Base-by-base conservation (phyloP, 2,113 vertebrate species). In the Aix galericulata region DNA sequence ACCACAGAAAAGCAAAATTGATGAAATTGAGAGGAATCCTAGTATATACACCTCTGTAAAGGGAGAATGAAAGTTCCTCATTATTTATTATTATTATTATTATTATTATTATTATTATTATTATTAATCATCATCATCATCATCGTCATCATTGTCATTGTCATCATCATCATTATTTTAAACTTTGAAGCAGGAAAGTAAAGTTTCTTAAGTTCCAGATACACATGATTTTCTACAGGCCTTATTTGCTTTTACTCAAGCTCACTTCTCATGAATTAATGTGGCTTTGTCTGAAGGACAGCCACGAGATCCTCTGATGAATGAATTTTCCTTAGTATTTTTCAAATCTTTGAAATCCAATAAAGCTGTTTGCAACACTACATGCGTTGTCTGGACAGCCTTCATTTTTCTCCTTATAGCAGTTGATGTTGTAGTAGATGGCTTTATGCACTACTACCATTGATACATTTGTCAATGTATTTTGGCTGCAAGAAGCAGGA, bases 71-170 rank as follows among this genome's bases (percentile, higher is more conserved):
- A 77, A 59, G n/a, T 13, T 21, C 3, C 6, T 42, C 42, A 26
- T 10, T 5, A 11, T 44, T 1, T 2, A n/a, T n/a, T n/a, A n/a
- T n/a, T n/a, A n/a, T n/a, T n/a, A n/a, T 67, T 29, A 38, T 34
- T 22, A 48, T 26, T 17, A 36, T 36, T 26, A 38, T 25, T 7
- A 50, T 50, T 25, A 50, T 50, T 13, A 50, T 40, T 5, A 40
- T 40, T 5, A 40, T 40, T 5, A 40, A 16, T 44, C 7, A 17
- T 44, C 17, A 44, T 50, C 20, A 8, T 38, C 11, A 38, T 27
- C 25, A 40, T 40, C 40, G 13, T 40, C 40, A 40, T 40, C 40
- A 40, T 36, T 36, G 36, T 44, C 42, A 16, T 44, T 3, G 16
- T 44, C 42, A 44, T 48, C 20, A 8, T 38, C 17, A 63, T 27